Evolutionary conservation across 2,797 vertebrate genomes (phyloP).

Genomic region (Euphonia xanthogaster): DNA sequence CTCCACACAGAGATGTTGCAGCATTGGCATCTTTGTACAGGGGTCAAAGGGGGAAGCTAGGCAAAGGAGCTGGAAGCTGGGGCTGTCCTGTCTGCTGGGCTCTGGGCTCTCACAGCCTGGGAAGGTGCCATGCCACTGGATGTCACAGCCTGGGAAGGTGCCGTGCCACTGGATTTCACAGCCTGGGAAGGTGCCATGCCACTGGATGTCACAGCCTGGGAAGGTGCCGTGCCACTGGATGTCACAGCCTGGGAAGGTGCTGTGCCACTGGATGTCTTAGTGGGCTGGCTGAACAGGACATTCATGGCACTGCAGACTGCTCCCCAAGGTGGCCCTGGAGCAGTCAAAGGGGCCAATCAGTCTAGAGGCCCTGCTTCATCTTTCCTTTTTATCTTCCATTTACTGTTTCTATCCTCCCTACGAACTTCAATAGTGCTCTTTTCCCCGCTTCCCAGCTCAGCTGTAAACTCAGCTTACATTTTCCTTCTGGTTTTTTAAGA

Average conservation of each 20-base stretch:
- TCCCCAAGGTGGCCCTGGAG: background rate
- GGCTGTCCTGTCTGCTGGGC: background rate
- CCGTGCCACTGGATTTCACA: background rate
- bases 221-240: background rate
- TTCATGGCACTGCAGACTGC: background rate
- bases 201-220: background rate
- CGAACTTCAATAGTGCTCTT: background rate
- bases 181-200: background rate
- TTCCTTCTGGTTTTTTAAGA: background rate
- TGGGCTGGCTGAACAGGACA: background rate
- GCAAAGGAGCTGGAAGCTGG: background rate
- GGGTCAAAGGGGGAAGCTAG: background rate
- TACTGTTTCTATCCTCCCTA: background rate
- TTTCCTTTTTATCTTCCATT: background rate
- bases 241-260: background rate
- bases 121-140: background rate
- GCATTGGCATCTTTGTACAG: background rate
- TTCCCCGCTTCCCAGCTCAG: background rate
- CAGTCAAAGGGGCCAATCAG: background rate
- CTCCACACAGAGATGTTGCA: accelerated
- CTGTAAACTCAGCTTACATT: background rate
- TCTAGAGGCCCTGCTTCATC: background rate
- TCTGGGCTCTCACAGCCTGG: background rate
- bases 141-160: background rate
- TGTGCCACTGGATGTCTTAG: background rate